Base-by-base conservation (phyloP, 1,140 invertebrate species). In the Ips nitidus region DNA sequence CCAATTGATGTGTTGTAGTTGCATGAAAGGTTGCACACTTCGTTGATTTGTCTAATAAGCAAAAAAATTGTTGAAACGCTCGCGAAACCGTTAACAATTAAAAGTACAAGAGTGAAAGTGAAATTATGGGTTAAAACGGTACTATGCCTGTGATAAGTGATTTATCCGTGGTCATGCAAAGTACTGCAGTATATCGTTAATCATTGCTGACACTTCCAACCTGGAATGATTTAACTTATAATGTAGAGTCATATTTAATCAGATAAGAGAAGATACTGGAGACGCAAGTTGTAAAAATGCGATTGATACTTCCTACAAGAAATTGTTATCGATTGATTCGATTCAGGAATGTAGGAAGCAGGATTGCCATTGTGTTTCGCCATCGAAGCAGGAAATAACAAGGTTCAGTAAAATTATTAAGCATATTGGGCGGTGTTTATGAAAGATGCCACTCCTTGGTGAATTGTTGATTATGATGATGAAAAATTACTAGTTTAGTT, bases 11-110 rank as follows among this genome's bases (percentile, higher is more conserved):
- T 50, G 45, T 22, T 22, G 22, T 39, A 38, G 43, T 61, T 61
- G 59, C 59, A 41, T 61, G 37, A 61, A 61, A 36, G 6, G 40
- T 47, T 61, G 59, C 59, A 61, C 59, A 61, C 59, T 61, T 45
- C 37, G 45, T 36, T 50, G 59, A n/a, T 61, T 61, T 47, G 37
- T 36, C 22, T n/a, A 22, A 41, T 22, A 42, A 22, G n/a, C 39
- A 61, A 47, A 43, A 38, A 38, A 45, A 47, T 39, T 22, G 7
- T 61, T 39, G 37, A 45, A 41, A 22, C 38, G 59, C 42, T 61
- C 37, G 50, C 45, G 59, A 39, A 61, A 61, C 59, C 59, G 59
- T 61, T 61, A 61, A 61, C 7, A 47, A 47, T 61, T 38, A 50
- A 61, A 50, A 45, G 38, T 38, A 47, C 4, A 3, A 4, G 57